A percentile compares a stretch with the other conserved stretches of the same genome.
Conservation (phyloP, 1,140 invertebrate species). For the Anastrepha obliqua region DNA sequence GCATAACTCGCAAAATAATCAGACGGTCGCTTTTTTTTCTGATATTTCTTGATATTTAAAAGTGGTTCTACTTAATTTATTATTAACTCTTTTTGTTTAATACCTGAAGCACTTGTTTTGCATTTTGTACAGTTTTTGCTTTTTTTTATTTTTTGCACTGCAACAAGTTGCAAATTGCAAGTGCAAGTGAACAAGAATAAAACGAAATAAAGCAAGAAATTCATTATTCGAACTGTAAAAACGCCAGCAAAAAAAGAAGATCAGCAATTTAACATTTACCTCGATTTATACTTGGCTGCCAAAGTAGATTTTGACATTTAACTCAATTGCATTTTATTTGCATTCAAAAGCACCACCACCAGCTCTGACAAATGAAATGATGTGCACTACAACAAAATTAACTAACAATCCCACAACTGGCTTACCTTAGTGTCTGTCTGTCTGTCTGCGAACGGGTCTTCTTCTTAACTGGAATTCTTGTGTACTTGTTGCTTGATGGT, state of each 20-base stretch:
- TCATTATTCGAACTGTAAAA: neutral
- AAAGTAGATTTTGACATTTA: slow-evolving; percentile 53
- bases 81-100: neutral
- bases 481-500: slow-evolving; percentile 36
- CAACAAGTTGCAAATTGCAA: neutral
- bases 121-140: neutral
- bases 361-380: slow-evolving; percentile 34
- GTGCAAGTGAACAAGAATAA: slow-evolving; percentile 24
- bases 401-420: slow-evolving; percentile 33
- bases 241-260: neutral
- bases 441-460: slow-evolving; percentile 14
- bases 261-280: slow-evolving; percentile 39
- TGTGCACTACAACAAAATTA: neutral
- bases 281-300: slow-evolving; percentile 41
- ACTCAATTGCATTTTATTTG: slow-evolving; percentile 49
- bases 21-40: neutral
- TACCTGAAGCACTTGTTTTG: neutral
- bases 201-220: neutral
- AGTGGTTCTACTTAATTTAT: slow-evolving; percentile 31
- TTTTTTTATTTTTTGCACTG: slow-evolving; percentile 6
- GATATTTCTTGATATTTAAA: slow-evolving; percentile 18
- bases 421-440: neutral
- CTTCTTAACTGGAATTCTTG: slow-evolving; percentile 41
- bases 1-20: neutral
- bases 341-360: neutral